These are phyloP conservation scores for Halocynthia roretzi DNA, from an alignment of 23 tunicate genomes.

Conservation along the genomic window DNA sequence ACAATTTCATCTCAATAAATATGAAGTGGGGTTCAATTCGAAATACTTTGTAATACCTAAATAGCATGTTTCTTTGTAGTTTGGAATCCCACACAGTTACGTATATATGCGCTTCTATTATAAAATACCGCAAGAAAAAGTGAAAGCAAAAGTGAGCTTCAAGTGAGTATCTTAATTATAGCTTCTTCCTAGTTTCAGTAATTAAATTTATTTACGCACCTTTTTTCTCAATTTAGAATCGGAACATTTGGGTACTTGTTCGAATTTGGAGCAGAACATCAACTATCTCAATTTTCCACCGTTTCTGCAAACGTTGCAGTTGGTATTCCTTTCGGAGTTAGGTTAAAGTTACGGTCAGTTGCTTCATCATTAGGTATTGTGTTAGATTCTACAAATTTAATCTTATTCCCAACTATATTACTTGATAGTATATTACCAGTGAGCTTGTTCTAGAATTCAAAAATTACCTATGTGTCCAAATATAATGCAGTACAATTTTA, in stretches of 20 bases:
- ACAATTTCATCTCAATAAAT: too few species aligned
- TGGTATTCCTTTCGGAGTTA: slow-evolving; percentile 75
- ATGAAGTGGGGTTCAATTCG: too few species aligned
- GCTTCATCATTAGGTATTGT: not conserved
- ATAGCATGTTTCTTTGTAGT: slow-evolving; percentile 11
- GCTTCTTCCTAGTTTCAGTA: not conserved
- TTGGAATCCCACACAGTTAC: slow-evolving; percentile 85
- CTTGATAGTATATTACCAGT: too few species aligned
- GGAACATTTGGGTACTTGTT: slow-evolving; percentile 68
- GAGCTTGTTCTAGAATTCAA: too few species aligned
- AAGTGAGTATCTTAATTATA: slow-evolving; percentile 31
- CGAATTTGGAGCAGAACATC: slow-evolving; percentile 86
- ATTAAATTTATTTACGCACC: not conserved
- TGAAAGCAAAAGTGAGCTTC: slow-evolving; percentile 35
- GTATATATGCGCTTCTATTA: slow-evolving; percentile 35
- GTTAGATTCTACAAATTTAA: not conserved
- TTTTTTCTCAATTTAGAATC: slow-evolving; percentile 22
- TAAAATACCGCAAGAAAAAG: slow-evolving; percentile 47
- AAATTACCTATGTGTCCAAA: too few species aligned
- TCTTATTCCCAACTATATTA: too few species aligned
- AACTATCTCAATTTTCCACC: slow-evolving; percentile 48
- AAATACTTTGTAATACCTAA: not conserved
- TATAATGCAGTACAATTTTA: too few species aligned
- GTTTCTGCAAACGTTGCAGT: slow-evolving; percentile 70
- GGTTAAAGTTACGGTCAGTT: slow-evolving; percentile 54